These are phyloP conservation scores for Melanophora roralis DNA, from an alignment of 2,888 invertebrate genomes.

Conservation along the genomic window DNA sequence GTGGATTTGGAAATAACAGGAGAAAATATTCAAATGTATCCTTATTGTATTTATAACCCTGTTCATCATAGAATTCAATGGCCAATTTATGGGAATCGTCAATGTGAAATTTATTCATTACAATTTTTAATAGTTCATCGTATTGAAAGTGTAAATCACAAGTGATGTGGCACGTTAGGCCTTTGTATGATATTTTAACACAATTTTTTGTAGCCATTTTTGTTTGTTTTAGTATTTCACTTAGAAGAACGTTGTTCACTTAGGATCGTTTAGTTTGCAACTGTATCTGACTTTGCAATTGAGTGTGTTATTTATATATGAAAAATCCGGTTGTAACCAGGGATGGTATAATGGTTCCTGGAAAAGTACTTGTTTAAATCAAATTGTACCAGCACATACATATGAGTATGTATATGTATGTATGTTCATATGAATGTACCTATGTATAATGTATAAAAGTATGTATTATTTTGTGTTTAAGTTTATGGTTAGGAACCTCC, in stretches of 20 bases:
- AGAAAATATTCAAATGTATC: slow-evolving; percentile 72
- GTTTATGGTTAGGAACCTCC: no score
- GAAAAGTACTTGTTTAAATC: no score
- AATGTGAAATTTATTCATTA: slow-evolving; percentile 66
- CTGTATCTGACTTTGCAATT: slow-evolving; percentile 15
- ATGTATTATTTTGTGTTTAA: no score
- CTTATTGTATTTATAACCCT: slow-evolving; percentile 69
- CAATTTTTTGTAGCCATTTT: slow-evolving; percentile 43
- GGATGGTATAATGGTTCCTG: no score
- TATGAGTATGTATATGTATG: no score
- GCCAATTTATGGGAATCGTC: slow-evolving; percentile 62
- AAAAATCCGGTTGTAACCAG: no score
- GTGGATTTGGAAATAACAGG: slow-evolving; percentile 71
- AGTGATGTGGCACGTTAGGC: slow-evolving; percentile 38
- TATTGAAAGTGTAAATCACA: slow-evolving; percentile 60
- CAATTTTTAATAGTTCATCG: slow-evolving; percentile 65
- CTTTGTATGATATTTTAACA: slow-evolving; percentile 62
- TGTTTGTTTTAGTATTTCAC: neutral
- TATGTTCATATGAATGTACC: no score
- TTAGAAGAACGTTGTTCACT: neutral
- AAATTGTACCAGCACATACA: no score
- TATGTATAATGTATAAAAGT: no score
- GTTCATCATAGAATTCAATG: slow-evolving; percentile 70
- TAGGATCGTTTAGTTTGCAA: slow-evolving; percentile 8
- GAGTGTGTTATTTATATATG: slow-evolving; percentile 5